Evolutionary conservation across 1,140 invertebrate species (phyloP).

Genomic region (Aphelinus atriplicis): DNA sequence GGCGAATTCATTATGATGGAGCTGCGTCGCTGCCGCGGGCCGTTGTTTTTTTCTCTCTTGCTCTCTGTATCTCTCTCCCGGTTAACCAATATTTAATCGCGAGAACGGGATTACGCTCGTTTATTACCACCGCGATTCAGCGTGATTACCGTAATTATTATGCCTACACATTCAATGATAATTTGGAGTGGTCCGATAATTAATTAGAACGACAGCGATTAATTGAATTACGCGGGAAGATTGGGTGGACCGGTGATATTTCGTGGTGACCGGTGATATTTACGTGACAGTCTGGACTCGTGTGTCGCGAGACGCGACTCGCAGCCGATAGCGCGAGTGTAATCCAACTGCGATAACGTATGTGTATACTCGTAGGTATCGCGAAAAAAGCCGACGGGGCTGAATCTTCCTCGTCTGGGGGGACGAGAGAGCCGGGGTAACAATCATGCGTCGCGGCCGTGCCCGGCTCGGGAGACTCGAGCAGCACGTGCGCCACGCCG

Average conservation of each 20-base stretch:
- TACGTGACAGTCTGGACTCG: too few relatives aligned
- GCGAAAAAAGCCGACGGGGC: too few relatives aligned
- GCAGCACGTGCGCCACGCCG: too few relatives aligned
- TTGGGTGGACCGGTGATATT: background rate
- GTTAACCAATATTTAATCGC: conserved; percentile 19
- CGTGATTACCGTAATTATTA: conserved; percentile 22
- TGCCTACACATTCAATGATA: conserved; percentile 12
- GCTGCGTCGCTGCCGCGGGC: background rate
- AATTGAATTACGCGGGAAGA: conserved; percentile 12
- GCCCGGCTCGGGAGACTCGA: too few relatives aligned
- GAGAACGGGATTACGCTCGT: background rate
- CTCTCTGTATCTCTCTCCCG: background rate
- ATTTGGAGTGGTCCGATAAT: conserved; percentile 12
- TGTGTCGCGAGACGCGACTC: too few relatives aligned
- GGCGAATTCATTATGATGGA: conserved; percentile 1
- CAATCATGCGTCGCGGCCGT: too few relatives aligned
- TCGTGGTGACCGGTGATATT: too few relatives aligned
- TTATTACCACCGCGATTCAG: conserved; percentile 4
- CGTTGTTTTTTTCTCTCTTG: background rate
- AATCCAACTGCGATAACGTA: too few relatives aligned
- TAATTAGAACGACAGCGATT: conserved; percentile 13
- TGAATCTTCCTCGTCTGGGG: too few relatives aligned
- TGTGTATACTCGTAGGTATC: too few relatives aligned
- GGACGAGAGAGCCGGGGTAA: too few relatives aligned
- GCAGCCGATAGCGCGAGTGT: too few relatives aligned